Evolutionary conservation across 2,888 invertebrate species (phyloP), one percentile per base, ranked within the genome.

Genomic region (Amblyjoppa proteus): DNA sequence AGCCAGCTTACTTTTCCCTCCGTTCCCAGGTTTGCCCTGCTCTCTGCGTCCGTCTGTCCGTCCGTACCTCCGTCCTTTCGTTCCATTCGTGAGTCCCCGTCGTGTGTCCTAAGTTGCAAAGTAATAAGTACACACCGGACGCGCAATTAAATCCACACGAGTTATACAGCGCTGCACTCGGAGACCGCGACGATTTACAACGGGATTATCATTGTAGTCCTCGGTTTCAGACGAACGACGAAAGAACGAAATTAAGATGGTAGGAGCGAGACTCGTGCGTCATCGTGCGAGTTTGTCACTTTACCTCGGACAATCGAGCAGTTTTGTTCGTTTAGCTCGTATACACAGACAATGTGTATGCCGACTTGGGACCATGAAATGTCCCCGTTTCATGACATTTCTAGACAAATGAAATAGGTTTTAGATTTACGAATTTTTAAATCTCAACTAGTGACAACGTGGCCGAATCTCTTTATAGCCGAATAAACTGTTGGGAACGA

Each of bases 1-100:
- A 91, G 85, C 90, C 89, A 88, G 90, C 89, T 91, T 88, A 91
- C 91, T 92, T 92, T 92, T 90, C 90, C 90, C 89, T 88, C 88
- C 84, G 88, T 90, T 90, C 89, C 90, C 90, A 88, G 90, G 88
- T 91, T 86, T 85, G 84, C 70, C 85, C 83, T 76, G 81, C 66
- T 66, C 49, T 77, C 71, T 38, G n/a, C 61, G 61, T 77, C 56
- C 73, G 64, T 80, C 58, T 64, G 66, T 81, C 69, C 81, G 75
- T 70, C 66, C 71, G 70, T 38, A 75, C 70, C 69, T 64, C 69
- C 25, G 78, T 81, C 78, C 78, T 82, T 82, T 85, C 82, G 82
- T 85, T 85, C 76, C 79, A 83, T 85, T 85, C 71, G 74, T 66
- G 68, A 75, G 79, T 79, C 79, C 81, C 81, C 77, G 69, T 69